Evolutionary conservation across 1,140 invertebrate genomes (phyloP), one percentile per base, ranked within the genome.

Genomic region (Leucophenga varia): DNA sequence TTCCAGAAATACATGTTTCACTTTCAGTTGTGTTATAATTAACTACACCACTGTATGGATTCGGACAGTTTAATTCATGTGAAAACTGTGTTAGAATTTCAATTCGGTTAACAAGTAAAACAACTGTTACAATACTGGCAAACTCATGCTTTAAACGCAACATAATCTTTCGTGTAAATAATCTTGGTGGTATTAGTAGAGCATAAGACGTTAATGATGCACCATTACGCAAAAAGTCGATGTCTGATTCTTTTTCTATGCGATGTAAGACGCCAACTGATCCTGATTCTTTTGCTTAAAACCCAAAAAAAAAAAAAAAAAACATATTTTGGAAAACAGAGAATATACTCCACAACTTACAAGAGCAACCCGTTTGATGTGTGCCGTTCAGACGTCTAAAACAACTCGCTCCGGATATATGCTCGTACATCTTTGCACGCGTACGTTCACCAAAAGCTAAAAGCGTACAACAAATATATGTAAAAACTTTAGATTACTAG

Each of bases 291-390:
- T 76, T 73, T 17, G 82, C 85, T 85, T 53, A 36, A 79, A 78
- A n/a, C n/a, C n/a, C n/a, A n/a, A n/a, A n/a, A n/a, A n/a, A n/a
- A n/a, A n/a, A n/a, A n/a, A n/a, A n/a, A n/a, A n/a, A n/a, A n/a
- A n/a, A n/a, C n/a, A n/a, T n/a, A n/a, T n/a, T n/a, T n/a, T n/a
- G n/a, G n/a, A n/a, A n/a, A n/a, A n/a, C n/a, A n/a, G n/a, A n/a
- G n/a, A n/a, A n/a, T n/a, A n/a, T n/a, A n/a, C n/a, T n/a, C n/a
- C n/a, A n/a, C n/a, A 43, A 83, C 83, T 84, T 82, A 89, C 89
- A 91, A 22, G 87, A 83, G 77, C 92, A 95, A 46, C 93, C 93
- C 67, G 89, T 85, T 74, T 93, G 88, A 80, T 95, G 90, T n/a
- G 92, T 94, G 28, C 84, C 89, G 82, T 95, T 96, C 30, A 95